Evolutionary conservation across 2,797 vertebrate genomes (phyloP), one percentile per base, ranked within the genome.

Genomic region (Champsocephalus gunnari): DNA sequence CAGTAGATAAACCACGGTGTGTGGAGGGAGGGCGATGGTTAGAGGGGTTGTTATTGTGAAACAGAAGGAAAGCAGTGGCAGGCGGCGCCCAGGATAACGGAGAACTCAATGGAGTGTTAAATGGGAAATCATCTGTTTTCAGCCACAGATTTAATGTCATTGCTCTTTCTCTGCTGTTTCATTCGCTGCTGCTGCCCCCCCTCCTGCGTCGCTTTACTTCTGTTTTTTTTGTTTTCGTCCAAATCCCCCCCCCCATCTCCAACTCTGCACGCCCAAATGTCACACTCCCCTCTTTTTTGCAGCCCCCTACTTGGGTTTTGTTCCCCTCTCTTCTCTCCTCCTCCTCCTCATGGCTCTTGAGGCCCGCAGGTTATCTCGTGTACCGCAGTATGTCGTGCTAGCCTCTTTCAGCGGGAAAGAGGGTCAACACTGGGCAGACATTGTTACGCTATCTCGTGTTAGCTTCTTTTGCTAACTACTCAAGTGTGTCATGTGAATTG

Each of bases 91-190:
- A 72, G 84, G 91, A 94, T 92, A 95, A 92, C 90, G 91, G 81
- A 83, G 93, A 95, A 88, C 87, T 95, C 95, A 97, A 96, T 96
- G 94, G 89, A 94, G 94, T 96, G 96, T 95, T 96, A 96, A 98
- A 96, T 95, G 94, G 91, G 92, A 97, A 96, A 96, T 96, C 83
- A 94, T 95, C 93, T 96, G 94, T 95, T 97, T 96, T 94, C 92
- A 94, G 90, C 93, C 94, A 88, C 95, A 92, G 92, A 90, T 96
- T 94, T 93, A 92, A 94, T 90, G 94, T 92, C 91, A 94, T 95
- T 94, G 93, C 89, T 87, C 92, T 92, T 90, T 76, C 88, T 85
- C 71, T 62, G 68, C 82, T 73, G 48, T 85, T 88, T 76, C 61
- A 61, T 70, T 77, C 67, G 48, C 64, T 62, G 65, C 73, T 12